Conservation (phyloP, 2,888 invertebrate species). For the Apeira syringaria region DNA sequence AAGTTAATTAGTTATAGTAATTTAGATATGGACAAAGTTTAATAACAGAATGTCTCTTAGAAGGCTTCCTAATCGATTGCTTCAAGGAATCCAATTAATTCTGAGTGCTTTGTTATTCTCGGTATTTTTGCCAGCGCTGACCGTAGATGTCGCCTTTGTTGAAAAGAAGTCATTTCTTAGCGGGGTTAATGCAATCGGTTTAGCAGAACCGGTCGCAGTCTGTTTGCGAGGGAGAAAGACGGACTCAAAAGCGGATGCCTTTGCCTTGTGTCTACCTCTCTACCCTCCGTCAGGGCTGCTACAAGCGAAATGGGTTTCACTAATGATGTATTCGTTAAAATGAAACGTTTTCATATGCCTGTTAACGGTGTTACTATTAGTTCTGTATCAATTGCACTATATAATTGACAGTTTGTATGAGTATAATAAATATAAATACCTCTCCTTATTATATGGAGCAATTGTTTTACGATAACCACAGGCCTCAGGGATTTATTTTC, state of each 20-base stretch:
- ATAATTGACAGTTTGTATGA: too few species aligned
- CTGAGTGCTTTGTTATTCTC: background rate
- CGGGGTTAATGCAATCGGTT: constrained; percentile 63
- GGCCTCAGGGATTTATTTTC: too few species aligned
- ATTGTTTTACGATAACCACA: too few species aligned
- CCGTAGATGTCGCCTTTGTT: constrained; percentile 16
- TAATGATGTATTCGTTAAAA: too few species aligned
- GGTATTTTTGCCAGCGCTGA: background rate
- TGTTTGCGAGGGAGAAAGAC: constrained; percentile 65
- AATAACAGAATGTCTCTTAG: constrained; percentile 2
- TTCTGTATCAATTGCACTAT: too few species aligned
- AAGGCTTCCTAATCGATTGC: constrained; percentile 2
- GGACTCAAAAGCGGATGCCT: constrained; percentile 63
- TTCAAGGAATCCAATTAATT: constrained; percentile 4
- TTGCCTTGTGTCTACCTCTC: constrained; percentile 37
- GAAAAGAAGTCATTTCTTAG: constrained; percentile 41
- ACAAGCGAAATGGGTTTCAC: background rate
- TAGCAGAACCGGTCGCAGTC: constrained; percentile 43
- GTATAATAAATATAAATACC: too few species aligned
- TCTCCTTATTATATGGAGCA: too few species aligned
- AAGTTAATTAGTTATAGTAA: constrained; percentile 9
- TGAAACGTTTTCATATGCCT: too few species aligned
- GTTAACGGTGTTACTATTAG: too few species aligned
- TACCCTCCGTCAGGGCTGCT: constrained; percentile 37
- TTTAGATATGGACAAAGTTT: background rate